Base-by-base conservation (phyloP, 2,797 vertebrate genomes). In the Eulemur mongoz region DNA sequence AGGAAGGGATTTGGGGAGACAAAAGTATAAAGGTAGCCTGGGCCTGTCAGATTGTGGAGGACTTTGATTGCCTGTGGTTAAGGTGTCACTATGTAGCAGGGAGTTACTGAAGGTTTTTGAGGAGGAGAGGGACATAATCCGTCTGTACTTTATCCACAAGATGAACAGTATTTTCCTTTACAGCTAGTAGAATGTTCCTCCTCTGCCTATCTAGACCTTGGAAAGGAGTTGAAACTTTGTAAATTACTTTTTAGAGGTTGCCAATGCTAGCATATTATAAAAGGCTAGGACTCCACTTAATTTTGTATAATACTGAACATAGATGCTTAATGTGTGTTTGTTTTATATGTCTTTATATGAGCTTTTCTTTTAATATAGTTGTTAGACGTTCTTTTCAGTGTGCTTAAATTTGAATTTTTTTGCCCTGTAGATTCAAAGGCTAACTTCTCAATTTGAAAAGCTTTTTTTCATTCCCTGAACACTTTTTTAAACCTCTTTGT, bases 151-250 rank as follows among this genome's bases (percentile, higher is more conserved):
- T 79, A 43, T 94, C 43, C 45, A 93, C 38, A 91, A 83, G 76
- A 72, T 45, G 30, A 79, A 52, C 35, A 69, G 0, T 73, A 3
- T 57, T 63, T 90, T 54, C 69, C 22, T 5, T 80, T 17, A 84
- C 7, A 67, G 52, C 43, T 5, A 35, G 14, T 59, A 38, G 32
- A 11, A 30, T 52, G 30, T 94, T 94, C 18, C 43, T 81, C 20
- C 65, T 83, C 18, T 57, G 14, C 50, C n/a, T 79, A 1, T 65
- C 27, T 92, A 82, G 84, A 82, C 40, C 32, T 78, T 93, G 43
- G 38, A 32, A 84, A 86, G 70, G 18, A 88, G 22, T 78, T 89
- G 54, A 86, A 85, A 91, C 70, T 86, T 95, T 38, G 52, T 85
- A 67, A 84, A 38, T 59, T 70, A 72, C n/a, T 30, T 86, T 80